Evolutionary conservation across 2,797 vertebrate species (phyloP), one percentile per base, ranked within the genome.

Genomic region (Rhinatrema bivittatum): DNA sequence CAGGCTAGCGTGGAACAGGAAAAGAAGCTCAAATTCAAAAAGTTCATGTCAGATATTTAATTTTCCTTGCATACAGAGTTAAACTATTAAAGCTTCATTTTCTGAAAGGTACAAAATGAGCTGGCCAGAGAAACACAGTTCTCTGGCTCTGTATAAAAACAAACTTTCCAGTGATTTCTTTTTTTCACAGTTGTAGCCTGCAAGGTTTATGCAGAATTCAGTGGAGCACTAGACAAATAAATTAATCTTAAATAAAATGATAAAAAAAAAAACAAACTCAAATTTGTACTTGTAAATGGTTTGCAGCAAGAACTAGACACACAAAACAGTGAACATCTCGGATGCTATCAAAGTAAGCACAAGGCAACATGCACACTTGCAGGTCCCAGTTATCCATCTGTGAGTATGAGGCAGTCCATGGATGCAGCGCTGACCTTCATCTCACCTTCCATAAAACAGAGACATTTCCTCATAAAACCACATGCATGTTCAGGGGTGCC

Each of bases 41-140:
- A n/a, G n/a, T n/a, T n/a, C n/a, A n/a, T n/a, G n/a, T n/a, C n/a
- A n/a, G n/a, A n/a, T n/a, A n/a, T n/a, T n/a, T n/a, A n/a, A n/a
- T n/a, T n/a, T n/a, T n/a, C n/a, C n/a, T n/a, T n/a, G n/a, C n/a
- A n/a, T n/a, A n/a, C n/a, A n/a, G n/a, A n/a, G n/a, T n/a, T n/a
- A n/a, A n/a, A 36, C 24, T 50, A 50, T 36, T 38, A 50, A 50
- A 50, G 46, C 46, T 50, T 41, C 46, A 50, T 53, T 61, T 35
- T 37, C 43, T 50, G 45, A 17, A 44, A 54, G 47, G 16, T 20
- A 43, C 13, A 45, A 61, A 64, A 55, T n/a, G 29, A 60, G 24
- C 41, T 40, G 31, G 45, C 24, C 53, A 29, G 45, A 53, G 31
- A 53, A 62, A 53, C 13, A 47, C 17, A 46, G 39, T 25, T 16